Evolutionary conservation across 1,140 invertebrate species (phyloP).

Genomic region (Gonioctena quinquepunctata): DNA sequence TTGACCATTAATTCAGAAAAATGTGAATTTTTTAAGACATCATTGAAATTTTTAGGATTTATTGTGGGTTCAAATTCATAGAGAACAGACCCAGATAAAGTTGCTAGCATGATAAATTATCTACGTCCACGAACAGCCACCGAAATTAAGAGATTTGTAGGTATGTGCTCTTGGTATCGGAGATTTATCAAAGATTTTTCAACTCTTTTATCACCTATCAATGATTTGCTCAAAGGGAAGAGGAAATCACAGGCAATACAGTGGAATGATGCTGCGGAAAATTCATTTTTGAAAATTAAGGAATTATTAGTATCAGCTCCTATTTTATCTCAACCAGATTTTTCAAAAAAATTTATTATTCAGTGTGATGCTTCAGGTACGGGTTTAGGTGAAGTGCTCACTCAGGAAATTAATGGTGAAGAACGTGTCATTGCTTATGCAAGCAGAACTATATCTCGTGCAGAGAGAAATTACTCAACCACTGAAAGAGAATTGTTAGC

Average conservation of each 20-base stretch:
- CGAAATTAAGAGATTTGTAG: not conserved
- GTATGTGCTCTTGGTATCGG: constrained; percentile 32
- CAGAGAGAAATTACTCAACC: constrained; percentile 53
- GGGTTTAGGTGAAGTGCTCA: constrained; percentile 35
- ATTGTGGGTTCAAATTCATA: constrained; percentile 45
- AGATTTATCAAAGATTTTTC: constrained; percentile 21
- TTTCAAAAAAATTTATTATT: constrained; percentile 29
- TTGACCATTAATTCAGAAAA: constrained; percentile 36
- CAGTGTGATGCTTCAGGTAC: constrained; percentile 30
- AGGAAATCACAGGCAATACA: constrained; percentile 5
- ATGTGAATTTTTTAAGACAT: constrained; percentile 38
- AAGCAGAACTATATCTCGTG: constrained; percentile 43
- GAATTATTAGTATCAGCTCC: constrained; percentile 28
- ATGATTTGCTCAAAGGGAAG: constrained; percentile 33
- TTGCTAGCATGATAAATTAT: constrained; percentile 33
- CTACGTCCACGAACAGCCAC: not conserved
- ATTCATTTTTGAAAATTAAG: constrained; percentile 33
- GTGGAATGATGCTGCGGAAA: constrained; percentile 19
- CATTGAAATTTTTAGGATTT: constrained; percentile 50
- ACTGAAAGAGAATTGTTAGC: constrained; percentile 54
- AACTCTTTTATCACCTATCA: constrained; percentile 25
- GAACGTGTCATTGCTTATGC: constrained; percentile 32
- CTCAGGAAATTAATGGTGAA: constrained; percentile 31
- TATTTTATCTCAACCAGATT: constrained; percentile 38
- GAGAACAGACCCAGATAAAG: constrained; percentile 18